Evolutionary conservation across 2,797 vertebrate genomes (phyloP).

Genomic region (Cuculus canorus): DNA sequence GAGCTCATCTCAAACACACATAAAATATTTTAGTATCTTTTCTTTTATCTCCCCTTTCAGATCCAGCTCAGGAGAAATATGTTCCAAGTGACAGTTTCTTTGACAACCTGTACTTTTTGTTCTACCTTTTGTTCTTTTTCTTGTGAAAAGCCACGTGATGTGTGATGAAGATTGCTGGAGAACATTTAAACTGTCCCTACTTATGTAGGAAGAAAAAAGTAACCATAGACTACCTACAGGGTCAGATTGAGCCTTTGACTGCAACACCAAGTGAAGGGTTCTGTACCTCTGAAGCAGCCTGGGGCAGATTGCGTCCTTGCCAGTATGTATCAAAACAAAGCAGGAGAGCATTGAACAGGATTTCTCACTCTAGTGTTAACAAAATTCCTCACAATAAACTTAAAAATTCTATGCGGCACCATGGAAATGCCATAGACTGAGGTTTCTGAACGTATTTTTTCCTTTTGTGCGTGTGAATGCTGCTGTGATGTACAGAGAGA

Average conservation of each 20-base stretch:
- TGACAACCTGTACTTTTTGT: constrained; percentile 72
- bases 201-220: not conserved
- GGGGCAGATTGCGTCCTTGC: not conserved
- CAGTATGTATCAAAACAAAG: not conserved
- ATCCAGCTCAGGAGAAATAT: constrained; percentile 62
- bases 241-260: constrained; percentile 32
- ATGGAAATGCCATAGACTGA: not conserved
- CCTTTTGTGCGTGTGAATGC: not conserved
- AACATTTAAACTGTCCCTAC: constrained; percentile 29
- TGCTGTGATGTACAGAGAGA: not conserved
- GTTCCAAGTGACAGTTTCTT: constrained; percentile 65
- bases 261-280: constrained; percentile 20
- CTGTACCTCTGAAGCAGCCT: not conserved
- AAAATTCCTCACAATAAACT: not conserved
- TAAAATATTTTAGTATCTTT: constrained; percentile 70
- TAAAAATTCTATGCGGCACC: not conserved
- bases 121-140: constrained; percentile 69
- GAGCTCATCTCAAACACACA: constrained; percentile 71
- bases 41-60: constrained; percentile 70
- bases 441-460: not conserved
- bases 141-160: constrained; percentile 37
- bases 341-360: not conserved
- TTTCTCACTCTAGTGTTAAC: not conserved
- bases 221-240: not conserved
- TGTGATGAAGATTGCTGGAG: constrained; percentile 52